Conservation (phyloP, 2,888 invertebrate species). For the Amaurobius ferox region DNA sequence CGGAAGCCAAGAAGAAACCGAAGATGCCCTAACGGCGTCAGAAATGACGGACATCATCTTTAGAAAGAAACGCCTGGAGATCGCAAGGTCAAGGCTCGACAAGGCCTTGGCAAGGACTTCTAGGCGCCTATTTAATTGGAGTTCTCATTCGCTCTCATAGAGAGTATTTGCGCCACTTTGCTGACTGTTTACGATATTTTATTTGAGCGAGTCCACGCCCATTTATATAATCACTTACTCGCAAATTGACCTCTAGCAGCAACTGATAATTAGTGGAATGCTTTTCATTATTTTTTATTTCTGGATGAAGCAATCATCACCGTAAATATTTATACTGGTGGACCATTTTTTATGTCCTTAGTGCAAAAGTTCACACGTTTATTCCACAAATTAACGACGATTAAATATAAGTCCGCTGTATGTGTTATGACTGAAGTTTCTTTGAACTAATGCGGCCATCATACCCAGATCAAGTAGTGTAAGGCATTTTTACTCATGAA, state of each 20-base stretch:
- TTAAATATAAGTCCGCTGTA: no score
- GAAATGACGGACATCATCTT: constrained; percentile 10
- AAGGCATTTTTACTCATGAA: no score
- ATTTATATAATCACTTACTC: background rate
- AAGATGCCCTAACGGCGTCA: constrained; percentile 33
- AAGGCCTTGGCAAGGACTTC: constrained; percentile 64
- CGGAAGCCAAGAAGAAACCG: constrained; percentile 29
- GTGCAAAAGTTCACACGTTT: background rate
- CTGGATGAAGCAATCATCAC: background rate
- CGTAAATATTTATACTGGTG: background rate
- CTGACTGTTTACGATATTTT: background rate
- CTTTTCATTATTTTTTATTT: background rate
- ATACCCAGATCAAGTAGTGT: no score
- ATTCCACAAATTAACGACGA: no score
- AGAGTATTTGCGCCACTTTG: background rate
- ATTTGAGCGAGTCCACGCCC: background rate
- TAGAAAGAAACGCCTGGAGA: constrained; percentile 23
- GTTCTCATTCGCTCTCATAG: constrained; percentile 1
- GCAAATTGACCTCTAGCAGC: background rate
- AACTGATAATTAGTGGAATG: background rate
- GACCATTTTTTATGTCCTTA: background rate
- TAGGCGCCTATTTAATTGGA: constrained; percentile 64
- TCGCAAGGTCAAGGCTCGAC: constrained; percentile 52
- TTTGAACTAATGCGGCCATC: no score
- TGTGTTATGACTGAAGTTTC: no score